These are phyloP conservation scores for Myotis brandtii DNA, from an alignment of 2,113 vertebrate genomes.

Conservation along the genomic window DNA sequence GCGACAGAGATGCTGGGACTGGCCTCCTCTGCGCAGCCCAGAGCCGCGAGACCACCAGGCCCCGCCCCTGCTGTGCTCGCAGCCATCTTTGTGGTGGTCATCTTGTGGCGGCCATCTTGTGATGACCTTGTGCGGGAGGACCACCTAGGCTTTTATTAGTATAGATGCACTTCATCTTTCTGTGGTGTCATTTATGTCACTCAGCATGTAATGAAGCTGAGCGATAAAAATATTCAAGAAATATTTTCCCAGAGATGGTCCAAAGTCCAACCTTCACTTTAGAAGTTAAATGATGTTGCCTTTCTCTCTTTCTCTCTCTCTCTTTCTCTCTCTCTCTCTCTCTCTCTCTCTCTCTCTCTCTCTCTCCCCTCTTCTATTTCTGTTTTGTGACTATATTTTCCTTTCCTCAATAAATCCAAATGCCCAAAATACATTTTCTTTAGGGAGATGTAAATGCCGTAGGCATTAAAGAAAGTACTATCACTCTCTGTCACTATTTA, in stretches of 20 bases:
- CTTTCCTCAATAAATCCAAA: conserved; percentile 16
- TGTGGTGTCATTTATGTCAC: not conserved
- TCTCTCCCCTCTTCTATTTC: not conserved
- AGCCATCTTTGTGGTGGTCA: too few relatives aligned
- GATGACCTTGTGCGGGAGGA: too few relatives aligned
- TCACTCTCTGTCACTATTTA: conserved; percentile 2
- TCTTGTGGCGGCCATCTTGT: too few relatives aligned
- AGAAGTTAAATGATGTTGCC: not conserved
- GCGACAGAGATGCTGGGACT: too few relatives aligned
- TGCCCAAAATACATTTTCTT: not conserved
- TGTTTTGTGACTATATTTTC: conserved; percentile 1
- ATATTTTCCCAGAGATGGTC: not conserved
- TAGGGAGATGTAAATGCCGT: not conserved
- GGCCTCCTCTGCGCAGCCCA: too few relatives aligned
- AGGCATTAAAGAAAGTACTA: not conserved
- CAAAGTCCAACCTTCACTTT: not conserved
- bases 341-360: not conserved
- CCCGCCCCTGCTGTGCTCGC: too few relatives aligned
- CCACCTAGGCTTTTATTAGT: too few relatives aligned
- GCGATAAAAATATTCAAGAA: not conserved
- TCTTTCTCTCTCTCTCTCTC: not conserved
- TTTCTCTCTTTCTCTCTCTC: too few relatives aligned
- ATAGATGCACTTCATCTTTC: not conserved
- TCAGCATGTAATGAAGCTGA: not conserved
- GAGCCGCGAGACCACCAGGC: too few relatives aligned